Evolutionary conservation across 2,888 invertebrate genomes (phyloP), one percentile per base, ranked within the genome.

Genomic region (Leucophora obtusa): DNA sequence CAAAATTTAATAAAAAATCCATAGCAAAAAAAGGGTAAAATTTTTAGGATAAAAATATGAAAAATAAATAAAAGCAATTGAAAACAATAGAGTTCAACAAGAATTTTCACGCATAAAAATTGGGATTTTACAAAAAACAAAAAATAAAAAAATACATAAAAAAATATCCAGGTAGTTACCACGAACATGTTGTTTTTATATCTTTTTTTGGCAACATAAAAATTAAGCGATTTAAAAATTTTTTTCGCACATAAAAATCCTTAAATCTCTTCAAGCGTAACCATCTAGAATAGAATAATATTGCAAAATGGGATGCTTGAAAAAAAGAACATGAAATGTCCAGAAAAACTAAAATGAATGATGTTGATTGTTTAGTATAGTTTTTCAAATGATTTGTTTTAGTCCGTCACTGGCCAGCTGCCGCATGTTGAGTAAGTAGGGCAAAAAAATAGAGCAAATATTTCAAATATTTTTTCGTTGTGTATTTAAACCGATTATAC

Each of bases 401-500:
- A 14, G 43, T 47, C 43, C 43, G 14, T 47, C 43, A n/a, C 6
- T n/a, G 43, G 43, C 43, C 43, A 47, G 43, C 43, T 47, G 43
- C 43, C 28, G 28, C 28, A 28, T 47, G 43, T n/a, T 47, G 43
- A n/a, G 1, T 47, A n/a, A 3, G 10, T 47, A 47, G 1, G n/a
- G 6, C n/a, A n/a, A 47, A 47, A 47, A 68, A 56, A 17, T 56
- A 28, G 54, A 54, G 35, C 66, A 66, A 58, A 47, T 58, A 68
- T 68, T 66, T 66, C 15, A 54, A 63, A 53, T 53, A 58, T 14
- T 56, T 68, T 56, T 28, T 63, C 14, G 14, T 47, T 47, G 2
- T 63, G 24, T 63, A 33, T 51, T 51, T 56, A 68, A 68, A 56
- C 56, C 68, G 68, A 68, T 68, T 68, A 68, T 68, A 58, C 56